Conservation (phyloP, 2,888 invertebrate species). For the Pimpla rufipes region DNA sequence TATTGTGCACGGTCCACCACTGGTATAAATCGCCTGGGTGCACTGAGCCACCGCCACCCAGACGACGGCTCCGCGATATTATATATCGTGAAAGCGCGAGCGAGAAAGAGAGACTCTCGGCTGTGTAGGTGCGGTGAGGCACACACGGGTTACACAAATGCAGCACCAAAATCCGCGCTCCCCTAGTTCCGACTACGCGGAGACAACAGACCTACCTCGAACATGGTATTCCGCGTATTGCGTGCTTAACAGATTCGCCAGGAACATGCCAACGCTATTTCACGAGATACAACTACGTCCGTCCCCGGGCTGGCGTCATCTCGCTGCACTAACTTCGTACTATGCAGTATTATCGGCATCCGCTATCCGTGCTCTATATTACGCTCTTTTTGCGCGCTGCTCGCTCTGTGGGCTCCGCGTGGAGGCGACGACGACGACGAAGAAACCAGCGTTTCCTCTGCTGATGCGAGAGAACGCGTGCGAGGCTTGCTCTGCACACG, state of each 20-base stretch:
- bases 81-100: slow-evolving; percentile 14
- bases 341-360: slow-evolving; percentile 61
- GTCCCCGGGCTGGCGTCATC: slow-evolving; percentile 63
- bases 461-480: slow-evolving; percentile 24
- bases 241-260: slow-evolving; percentile 65
- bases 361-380: slow-evolving; percentile 29
- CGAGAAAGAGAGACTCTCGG: neutral
- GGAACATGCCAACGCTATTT: slow-evolving; percentile 64
- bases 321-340: slow-evolving; percentile 64
- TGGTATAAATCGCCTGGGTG: slow-evolving; percentile 37
- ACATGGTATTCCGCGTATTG: slow-evolving; percentile 68
- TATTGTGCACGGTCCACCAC: slow-evolving; percentile 41
- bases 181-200: slow-evolving; percentile 8
- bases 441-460: slow-evolving; percentile 5
- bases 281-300: slow-evolving; percentile 45
- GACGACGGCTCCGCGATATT: slow-evolving; percentile 1
- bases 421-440: neutral
- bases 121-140: neutral
- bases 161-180: slow-evolving; percentile 3
- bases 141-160: neutral
- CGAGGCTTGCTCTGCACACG: neutral
- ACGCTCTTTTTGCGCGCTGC: slow-evolving; percentile 2
- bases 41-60: slow-evolving; percentile 6
- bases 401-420: neutral
- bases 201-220: slow-evolving; percentile 65